Evolutionary conservation across 2,113 vertebrate genomes (phyloP), one percentile per base, ranked within the genome.

Genomic region (Malurus cyaneus): DNA sequence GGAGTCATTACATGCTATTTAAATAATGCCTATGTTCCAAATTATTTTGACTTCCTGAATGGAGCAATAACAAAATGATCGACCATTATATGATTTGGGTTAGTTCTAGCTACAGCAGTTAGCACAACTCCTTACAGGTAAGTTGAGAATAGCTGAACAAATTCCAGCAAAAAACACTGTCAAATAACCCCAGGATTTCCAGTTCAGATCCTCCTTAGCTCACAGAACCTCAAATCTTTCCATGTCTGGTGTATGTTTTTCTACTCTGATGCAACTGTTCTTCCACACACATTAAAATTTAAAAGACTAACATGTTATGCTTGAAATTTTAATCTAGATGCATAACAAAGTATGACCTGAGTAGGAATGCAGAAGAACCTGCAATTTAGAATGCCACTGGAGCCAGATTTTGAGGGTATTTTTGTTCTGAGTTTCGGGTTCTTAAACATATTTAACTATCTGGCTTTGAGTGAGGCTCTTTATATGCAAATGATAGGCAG

Each of bases 401-500:
- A 81, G 14, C 9, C 15, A 62, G 17, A 25, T 23, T 82, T 94
- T 77, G 79, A 91, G 66, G 10, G 47, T 52, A n/a, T 11, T 53
- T 89, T 50, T 88, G 53, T 59, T 73, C 32, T 89, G 47, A 69
- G 67, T 92, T 80, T 91, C 12, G 47, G 18, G 20, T 91, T 86
- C 81, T 89, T 94, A 93, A 91, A 44, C 34, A 66, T 32, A 32
- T 89, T 85, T 82, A 92, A 77, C 59, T 72, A 47, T 31, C 29
- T 60, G 56, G n/a, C 7, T 60, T 36, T 44, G 65, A 83, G 34
- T 39, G 65, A 83, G 32, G 26, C 31, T 91, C 56, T 96, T 91
- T 86, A 67, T 93, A 92, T 95, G 80, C 65, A 92, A 96, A 96
- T 67, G 49, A 93, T 46, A 92, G 41, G 36, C 31, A 77, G 74